Evolutionary conservation across 2,888 invertebrate species (phyloP).

Genomic region (Microplitis manilae): DNA sequence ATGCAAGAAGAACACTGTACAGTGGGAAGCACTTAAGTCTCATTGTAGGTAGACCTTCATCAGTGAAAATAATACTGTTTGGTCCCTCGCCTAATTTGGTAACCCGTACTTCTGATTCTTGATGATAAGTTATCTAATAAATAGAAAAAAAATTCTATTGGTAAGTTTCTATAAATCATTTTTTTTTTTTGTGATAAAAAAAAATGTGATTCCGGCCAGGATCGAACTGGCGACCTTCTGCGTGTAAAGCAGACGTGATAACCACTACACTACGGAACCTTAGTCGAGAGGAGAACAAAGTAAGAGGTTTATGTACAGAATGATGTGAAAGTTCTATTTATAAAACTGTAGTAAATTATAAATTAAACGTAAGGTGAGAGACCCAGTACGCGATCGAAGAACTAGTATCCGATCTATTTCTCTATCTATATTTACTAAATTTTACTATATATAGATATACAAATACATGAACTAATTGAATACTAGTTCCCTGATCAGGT

Average conservation of each 20-base stretch:
- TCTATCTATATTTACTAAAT: too few relatives aligned
- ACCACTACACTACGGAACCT: not conserved
- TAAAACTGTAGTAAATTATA: too few relatives aligned
- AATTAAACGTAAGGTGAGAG: too few relatives aligned
- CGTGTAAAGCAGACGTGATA: conserved; percentile 51
- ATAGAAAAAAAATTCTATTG: not conserved
- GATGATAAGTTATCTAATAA: conserved; percentile 66
- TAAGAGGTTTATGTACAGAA: too few relatives aligned
- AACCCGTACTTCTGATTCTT: conserved; percentile 68
- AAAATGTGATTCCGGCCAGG: conserved; percentile 2
- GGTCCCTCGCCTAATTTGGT: conserved; percentile 69
- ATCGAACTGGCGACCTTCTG: conserved; percentile 34
- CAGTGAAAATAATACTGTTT: conserved; percentile 64
- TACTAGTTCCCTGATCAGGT: too few relatives aligned
- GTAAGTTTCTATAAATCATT: not conserved
- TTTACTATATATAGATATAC: too few relatives aligned
- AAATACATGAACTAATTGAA: too few relatives aligned
- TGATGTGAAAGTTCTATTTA: too few relatives aligned
- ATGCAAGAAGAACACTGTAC: conserved; percentile 85
- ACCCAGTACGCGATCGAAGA: too few relatives aligned
- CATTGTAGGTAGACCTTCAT: conserved; percentile 71
- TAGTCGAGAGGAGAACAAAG: too few relatives aligned
- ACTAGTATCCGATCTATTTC: too few relatives aligned
- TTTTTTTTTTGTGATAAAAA: not conserved
- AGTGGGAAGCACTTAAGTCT: conserved; percentile 89